Base-by-base conservation (phyloP, 2,888 invertebrate species). In the Xanthorhoe spadicearia region DNA sequence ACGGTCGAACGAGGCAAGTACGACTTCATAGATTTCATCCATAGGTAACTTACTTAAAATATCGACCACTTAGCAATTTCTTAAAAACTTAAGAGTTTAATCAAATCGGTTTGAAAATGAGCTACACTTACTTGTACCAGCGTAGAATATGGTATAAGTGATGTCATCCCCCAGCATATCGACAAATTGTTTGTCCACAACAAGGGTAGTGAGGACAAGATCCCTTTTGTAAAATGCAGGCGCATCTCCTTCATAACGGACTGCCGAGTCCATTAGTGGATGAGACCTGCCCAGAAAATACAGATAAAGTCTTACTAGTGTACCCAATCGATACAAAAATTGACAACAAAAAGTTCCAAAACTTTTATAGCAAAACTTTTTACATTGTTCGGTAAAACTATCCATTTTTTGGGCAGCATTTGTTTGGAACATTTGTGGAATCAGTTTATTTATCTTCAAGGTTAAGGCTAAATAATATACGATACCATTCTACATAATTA, bases 181-280 rank as follows among this genome's bases (percentile, higher is more conserved):
- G 10, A 94, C 93, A 68, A 93, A 94, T 73, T 95, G 92, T 55
- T 88, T 86, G 82, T 95, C 95, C 4, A 95, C 95, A 17, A 94
- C 95, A 28, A 95, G 83, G 17, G 94, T 94, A 1, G 95, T 94
- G 57, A 95, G 93, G 13, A 94, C 93, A 65, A 95, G 83, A 80
- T 95, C 95, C 35, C 95, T 85, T 74, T 94, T 94, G 86, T 94
- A 95, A 80, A 95, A 95, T 0, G 95, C 94, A 0, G 95, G 95
- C 17, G 94, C 88, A 65, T 94, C 94, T 51, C 94, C 93, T 69
- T 95, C 94, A 72, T 95, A 95, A 0, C 94, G 91, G 8, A 96
- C 95, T 0, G 96, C 95, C 10, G 94, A 94, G 78, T 96, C 96
- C 96, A 96, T 96, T 64, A 96, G 85, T 0, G 96, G 95, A 83